Percentiles rank a stretch among this genome's conserved stretches.
Evolutionary conservation across 2,113 vertebrate genomes (phyloP).

Genomic region (Synodontis membranacea): DNA sequence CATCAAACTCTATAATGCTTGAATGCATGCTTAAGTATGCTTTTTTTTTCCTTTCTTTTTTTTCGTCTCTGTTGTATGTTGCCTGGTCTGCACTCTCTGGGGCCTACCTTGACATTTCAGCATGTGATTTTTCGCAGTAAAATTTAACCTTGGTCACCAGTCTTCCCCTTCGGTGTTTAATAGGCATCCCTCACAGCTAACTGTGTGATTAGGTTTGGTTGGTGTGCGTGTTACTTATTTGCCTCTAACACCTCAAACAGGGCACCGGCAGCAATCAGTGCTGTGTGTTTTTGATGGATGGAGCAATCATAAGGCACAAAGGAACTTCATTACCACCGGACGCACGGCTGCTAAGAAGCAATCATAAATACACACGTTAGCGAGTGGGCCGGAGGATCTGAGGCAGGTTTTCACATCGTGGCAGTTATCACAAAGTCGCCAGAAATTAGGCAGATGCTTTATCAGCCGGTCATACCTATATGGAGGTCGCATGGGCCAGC

Average conservation of each 20-base stretch:
- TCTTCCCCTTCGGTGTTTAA: constrained; percentile 43
- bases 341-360: constrained; percentile 74
- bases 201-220: constrained; percentile 38
- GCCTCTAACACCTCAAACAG: constrained; percentile 31
- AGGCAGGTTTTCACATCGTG: constrained; percentile 19
- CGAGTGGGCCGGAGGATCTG: constrained; percentile 56
- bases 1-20: background rate
- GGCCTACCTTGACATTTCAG: constrained; percentile 25
- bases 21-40: background rate
- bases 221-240: constrained; percentile 29
- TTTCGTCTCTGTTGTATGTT: background rate
- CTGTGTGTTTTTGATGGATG: constrained; percentile 72
- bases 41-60: constrained; percentile 6
- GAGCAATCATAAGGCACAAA: constrained; percentile 77
- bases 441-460: constrained; percentile 66
- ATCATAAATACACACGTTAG: constrained; percentile 66
- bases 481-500: constrained; percentile 41
- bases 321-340: constrained; percentile 77
- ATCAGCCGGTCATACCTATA: constrained; percentile 58
- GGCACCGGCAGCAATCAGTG: constrained; percentile 50
- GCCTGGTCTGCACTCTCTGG: constrained; percentile 3
- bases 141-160: constrained; percentile 45
- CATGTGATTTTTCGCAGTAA: constrained; percentile 36
- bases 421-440: constrained; percentile 73
- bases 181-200: constrained; percentile 37